Conservation (phyloP, 2,797 vertebrate genomes). For the Sitta carolinensis region DNA sequence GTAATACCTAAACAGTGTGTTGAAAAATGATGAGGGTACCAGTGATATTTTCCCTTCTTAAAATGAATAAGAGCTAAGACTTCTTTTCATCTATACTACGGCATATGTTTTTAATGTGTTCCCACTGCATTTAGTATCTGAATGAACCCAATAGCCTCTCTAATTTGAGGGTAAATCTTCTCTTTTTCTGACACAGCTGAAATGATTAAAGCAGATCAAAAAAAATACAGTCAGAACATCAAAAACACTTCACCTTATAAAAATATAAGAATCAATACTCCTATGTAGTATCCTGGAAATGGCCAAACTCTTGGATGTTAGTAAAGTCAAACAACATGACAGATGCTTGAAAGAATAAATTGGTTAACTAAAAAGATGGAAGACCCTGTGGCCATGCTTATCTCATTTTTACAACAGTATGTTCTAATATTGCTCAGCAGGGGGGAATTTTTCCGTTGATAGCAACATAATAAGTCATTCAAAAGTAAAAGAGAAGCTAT, state of each 20-base stretch:
- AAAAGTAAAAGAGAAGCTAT: not conserved
- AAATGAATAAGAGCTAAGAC: not conserved
- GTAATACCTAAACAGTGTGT: not conserved
- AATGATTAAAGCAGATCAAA: not conserved
- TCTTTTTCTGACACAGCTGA: not conserved
- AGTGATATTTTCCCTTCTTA: not conserved
- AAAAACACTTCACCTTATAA: not conserved
- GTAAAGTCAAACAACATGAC: not conserved
- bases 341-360: not conserved
- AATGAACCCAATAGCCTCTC: not conserved
- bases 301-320: not conserved
- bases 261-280: not conserved
- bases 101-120: not conserved
- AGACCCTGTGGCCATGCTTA: not conserved
- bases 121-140: not conserved
- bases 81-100: not conserved
- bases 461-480: not conserved
- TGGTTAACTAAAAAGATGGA: not conserved
- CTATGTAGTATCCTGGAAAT: not conserved
- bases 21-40: not conserved
- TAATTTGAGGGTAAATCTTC: not conserved
- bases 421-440: not conserved
- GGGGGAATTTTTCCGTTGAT: slow-evolving; percentile 17
- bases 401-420: not conserved
- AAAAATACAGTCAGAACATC: not conserved